A percentile compares a stretch with the other conserved stretches of the same genome.
These are phyloP conservation scores for Astyanax mexicanus DNA, from an alignment of 2,797 vertebrate genomes.

Conservation along the genomic window DNA sequence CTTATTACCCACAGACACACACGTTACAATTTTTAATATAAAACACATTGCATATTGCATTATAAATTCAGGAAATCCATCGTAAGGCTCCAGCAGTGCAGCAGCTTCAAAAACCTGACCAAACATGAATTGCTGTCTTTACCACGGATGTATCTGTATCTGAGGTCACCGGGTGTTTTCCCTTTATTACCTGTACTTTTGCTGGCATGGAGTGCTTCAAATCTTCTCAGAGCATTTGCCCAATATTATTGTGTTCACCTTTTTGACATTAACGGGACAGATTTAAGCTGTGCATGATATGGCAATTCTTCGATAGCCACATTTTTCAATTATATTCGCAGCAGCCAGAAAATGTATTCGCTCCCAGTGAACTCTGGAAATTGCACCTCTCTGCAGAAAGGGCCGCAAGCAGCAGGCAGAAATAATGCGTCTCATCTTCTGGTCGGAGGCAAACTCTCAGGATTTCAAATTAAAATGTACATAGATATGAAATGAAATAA, in stretches of 20 bases:
- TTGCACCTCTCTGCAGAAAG: slow-evolving; percentile 36
- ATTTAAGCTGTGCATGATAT: slow-evolving; percentile 28
- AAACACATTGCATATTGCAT: slow-evolving; percentile 43
- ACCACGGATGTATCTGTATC: background rate
- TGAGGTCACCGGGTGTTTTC: background rate
- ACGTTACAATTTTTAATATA: slow-evolving; percentile 40
- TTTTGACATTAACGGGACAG: slow-evolving; percentile 15
- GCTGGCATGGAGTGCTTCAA: slow-evolving; percentile 2
- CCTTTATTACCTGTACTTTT: background rate
- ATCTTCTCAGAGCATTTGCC: background rate
- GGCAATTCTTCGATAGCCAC: slow-evolving; percentile 30
- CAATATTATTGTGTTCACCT: slow-evolving; percentile 20
- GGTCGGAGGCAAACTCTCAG: slow-evolving; percentile 13
- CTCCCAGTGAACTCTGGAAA: slow-evolving; percentile 29
- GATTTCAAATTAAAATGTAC: slow-evolving; percentile 34
- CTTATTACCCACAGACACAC: slow-evolving; percentile 35
- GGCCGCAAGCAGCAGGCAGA: background rate
- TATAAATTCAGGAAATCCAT: slow-evolving; percentile 39
- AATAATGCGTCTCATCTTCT: slow-evolving; percentile 11
- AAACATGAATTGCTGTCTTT: background rate
- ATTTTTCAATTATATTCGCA: slow-evolving; percentile 44
- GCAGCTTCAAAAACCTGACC: slow-evolving; percentile 22
- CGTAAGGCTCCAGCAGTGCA: slow-evolving; percentile 9
- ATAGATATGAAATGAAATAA: slow-evolving; percentile 31
- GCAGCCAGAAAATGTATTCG: slow-evolving; percentile 36